phyloP scores from a whole-genome alignment of 2,888 invertebrate genomes.

The Proisotoma minuta region DNA sequence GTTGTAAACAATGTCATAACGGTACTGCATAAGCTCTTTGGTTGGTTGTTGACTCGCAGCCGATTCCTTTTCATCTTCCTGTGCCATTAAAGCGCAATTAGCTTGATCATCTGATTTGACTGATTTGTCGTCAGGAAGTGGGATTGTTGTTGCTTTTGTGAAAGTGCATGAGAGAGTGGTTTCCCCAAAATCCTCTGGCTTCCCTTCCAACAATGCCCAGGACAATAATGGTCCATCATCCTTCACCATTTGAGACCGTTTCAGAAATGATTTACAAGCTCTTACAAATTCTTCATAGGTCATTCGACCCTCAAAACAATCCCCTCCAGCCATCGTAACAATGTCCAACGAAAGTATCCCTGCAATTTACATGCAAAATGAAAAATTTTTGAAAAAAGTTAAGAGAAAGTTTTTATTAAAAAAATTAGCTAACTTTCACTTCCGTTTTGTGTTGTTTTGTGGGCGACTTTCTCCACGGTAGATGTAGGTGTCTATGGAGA shows the following conservation, averaged over 20 bases:
- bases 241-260: neutral
- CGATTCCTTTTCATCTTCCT: neutral
- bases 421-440: too few relatives aligned
- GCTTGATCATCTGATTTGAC: neutral
- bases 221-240: too few relatives aligned
- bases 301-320: conserved; percentile 13
- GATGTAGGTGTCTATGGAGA: too few relatives aligned
- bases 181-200: neutral
- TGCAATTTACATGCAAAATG: too few relatives aligned
- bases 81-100: neutral
- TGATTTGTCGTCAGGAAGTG: neutral
- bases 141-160: neutral
- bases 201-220: conserved; percentile 4
- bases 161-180: neutral
- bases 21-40: conserved; percentile 11
- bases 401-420: too few relatives aligned
- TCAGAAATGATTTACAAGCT: conserved; percentile 10
- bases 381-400: too few relatives aligned
- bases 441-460: too few relatives aligned
- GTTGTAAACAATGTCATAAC: conserved; percentile 32
- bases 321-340: too few relatives aligned
- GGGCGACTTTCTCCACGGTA: too few relatives aligned
- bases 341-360: too few relatives aligned
- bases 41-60: neutral
- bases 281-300: conserved; percentile 14